Evolutionary conservation across 2,888 invertebrate species (phyloP).

Genomic region (Ptychoptera contaminata): DNA sequence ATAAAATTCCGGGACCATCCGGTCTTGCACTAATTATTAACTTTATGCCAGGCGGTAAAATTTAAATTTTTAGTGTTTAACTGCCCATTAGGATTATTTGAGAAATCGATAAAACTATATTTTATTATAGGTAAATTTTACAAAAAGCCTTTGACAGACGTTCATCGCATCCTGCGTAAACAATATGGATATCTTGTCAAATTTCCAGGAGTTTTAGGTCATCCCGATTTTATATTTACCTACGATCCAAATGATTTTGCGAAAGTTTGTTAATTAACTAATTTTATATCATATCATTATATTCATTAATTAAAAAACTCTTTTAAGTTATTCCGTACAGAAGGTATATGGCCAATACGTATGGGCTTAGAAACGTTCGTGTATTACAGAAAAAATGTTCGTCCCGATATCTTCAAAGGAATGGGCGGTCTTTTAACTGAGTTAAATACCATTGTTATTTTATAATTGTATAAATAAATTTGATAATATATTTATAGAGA

Average conservation of each 20-base stretch:
- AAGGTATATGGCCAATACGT: slow-evolving; percentile 32
- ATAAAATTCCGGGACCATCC: slow-evolving; percentile 16
- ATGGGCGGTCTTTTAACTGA: slow-evolving; percentile 14
- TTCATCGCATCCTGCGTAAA: not conserved
- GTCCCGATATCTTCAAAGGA: slow-evolving; percentile 17
- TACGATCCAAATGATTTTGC: slow-evolving; percentile 37
- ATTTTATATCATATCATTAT: not conserved
- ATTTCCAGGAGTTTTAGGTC: slow-evolving; percentile 21
- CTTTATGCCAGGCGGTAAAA: slow-evolving; percentile 19
- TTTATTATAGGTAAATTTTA: not conserved
- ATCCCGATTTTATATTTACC: slow-evolving; percentile 23
- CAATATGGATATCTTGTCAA: slow-evolving; percentile 25
- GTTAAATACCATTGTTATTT: slow-evolving; percentile 7
- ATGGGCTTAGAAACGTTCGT: slow-evolving; percentile 24
- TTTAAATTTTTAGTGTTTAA: not conserved
- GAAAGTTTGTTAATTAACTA: slow-evolving; percentile 21
- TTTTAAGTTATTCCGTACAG: slow-evolving; percentile 27
- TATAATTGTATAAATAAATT: not conserved
- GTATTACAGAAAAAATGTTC: slow-evolving; percentile 23
- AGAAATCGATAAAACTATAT: no score
- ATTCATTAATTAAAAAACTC: not conserved
- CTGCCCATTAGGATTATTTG: no score
- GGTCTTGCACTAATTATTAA: slow-evolving; percentile 10
- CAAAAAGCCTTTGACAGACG: not conserved
- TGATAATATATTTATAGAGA: slow-evolving; percentile 28